These are phyloP conservation scores for Hippopotamus amphibius DNA, from an alignment of 2,113 vertebrate genomes.

Conservation along the genomic window DNA sequence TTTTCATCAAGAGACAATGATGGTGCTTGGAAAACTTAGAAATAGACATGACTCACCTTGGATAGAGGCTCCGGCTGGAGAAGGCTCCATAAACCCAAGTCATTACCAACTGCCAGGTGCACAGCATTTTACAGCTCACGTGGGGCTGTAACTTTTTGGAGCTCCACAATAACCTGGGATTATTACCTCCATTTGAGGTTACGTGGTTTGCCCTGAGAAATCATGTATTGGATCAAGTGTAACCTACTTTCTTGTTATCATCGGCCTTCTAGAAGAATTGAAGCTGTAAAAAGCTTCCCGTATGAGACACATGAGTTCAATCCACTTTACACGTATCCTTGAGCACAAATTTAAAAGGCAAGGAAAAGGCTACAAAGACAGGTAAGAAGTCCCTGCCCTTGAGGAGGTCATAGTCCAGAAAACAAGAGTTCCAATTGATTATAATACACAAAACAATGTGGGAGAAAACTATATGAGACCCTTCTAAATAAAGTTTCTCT, in stretches of 20 bases:
- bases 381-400: not conserved
- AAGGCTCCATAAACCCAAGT: constrained; percentile 45
- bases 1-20: constrained; percentile 52
- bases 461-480: not conserved
- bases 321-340: constrained; percentile 8
- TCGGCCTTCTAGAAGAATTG: constrained; percentile 29
- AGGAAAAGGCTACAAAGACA: not conserved
- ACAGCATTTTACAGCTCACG: constrained; percentile 38
- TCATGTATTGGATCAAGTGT: not conserved
- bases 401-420: not conserved
- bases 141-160: constrained; percentile 40
- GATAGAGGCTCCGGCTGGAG: not conserved
- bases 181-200: not conserved
- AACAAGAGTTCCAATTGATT: not conserved
- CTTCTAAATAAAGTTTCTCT: not conserved
- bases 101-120: not conserved
- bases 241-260: constrained; percentile 51
- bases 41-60: constrained; percentile 59
- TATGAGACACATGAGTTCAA: not conserved
- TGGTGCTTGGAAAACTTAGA: constrained; percentile 18
- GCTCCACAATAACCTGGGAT: constrained; percentile 38
- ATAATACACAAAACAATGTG: not conserved
- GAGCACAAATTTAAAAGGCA: constrained; percentile 17
- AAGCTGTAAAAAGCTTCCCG: not conserved
- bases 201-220: constrained; percentile 37